Percentiles rank a stretch among this genome's conserved stretches.
Evolutionary conservation across 1,140 invertebrate genomes (phyloP).

Genomic region (Pseudomyrmex gracilis): DNA sequence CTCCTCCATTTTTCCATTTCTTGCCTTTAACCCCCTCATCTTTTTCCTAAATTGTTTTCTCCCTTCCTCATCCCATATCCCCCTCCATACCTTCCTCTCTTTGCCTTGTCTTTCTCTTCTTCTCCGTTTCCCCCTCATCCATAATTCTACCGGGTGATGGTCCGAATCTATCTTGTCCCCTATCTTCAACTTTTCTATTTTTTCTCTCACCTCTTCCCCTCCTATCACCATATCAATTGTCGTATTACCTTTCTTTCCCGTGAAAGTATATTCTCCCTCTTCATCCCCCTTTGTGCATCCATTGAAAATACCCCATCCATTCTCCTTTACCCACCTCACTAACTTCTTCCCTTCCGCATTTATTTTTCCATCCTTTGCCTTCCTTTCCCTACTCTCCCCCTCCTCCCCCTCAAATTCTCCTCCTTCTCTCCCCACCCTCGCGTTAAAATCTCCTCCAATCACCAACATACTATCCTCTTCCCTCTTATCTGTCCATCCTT

Average conservation of each 20-base stretch:
- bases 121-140: neutral
- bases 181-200: neutral
- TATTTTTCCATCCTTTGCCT: neutral
- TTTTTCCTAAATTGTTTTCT: neutral
- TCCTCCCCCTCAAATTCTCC: constrained; percentile 59
- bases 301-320: constrained; percentile 55
- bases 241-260: constrained; percentile 48
- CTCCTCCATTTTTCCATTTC: neutral
- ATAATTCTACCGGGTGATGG: neutral
- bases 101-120: fast-evolving
- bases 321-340: constrained; percentile 16
- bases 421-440: constrained; percentile 40
- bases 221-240: constrained; percentile 65
- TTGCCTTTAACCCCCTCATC: neutral
- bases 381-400: constrained; percentile 13
- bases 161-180: neutral
- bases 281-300: constrained; percentile 60
- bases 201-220: neutral
- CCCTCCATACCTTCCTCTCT: neutral
- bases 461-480: neutral
- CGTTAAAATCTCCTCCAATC: constrained; percentile 38
- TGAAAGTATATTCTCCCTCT: constrained; percentile 62
- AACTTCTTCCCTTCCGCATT: constrained; percentile 33
- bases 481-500: constrained; percentile 17
- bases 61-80: neutral